These are phyloP conservation scores for Panopea generosa DNA, from an alignment of 2,888 invertebrate genomes.

Conservation along the genomic window DNA sequence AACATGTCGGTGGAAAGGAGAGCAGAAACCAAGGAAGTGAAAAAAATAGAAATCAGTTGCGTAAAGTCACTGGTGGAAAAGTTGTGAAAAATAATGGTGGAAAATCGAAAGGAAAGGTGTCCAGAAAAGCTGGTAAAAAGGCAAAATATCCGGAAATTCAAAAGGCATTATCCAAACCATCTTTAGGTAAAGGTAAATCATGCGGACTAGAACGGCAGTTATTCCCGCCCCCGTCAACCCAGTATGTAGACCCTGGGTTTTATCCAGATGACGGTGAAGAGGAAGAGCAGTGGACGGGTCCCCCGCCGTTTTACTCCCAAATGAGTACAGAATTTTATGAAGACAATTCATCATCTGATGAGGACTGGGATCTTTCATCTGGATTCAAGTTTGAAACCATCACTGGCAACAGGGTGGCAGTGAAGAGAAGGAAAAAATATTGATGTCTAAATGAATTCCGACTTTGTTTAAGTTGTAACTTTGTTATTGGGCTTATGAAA, in stretches of 20 bases:
- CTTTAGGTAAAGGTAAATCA: background rate
- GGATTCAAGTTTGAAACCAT: conserved; percentile 39
- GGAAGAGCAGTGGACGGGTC: conserved; percentile 36
- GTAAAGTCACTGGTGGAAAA: background rate
- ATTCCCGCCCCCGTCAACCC: background rate
- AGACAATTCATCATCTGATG: conserved; percentile 36
- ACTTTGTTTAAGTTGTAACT: no score
- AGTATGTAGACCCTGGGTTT: conserved; percentile 44
- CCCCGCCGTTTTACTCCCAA: conserved; percentile 41
- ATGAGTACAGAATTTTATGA: conserved; percentile 27
- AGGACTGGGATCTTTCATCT: conserved; percentile 24
- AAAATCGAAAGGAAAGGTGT: conserved; percentile 9
- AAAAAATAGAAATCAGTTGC: conserved; percentile 10
- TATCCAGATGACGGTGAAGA: conserved; percentile 50
- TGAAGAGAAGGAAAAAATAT: conserved; percentile 22
- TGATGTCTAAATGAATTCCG: background rate
- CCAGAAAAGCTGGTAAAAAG: conserved; percentile 15
- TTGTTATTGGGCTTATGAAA: no score
- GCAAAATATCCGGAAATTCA: conserved; percentile 67
- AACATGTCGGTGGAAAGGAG: conserved; percentile 12
- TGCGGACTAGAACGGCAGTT: conserved; percentile 16
- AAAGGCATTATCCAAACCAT: conserved; percentile 61
- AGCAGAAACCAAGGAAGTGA: conserved; percentile 1
- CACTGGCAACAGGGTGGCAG: conserved; percentile 39
- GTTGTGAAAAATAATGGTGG: conserved; percentile 13